These are phyloP conservation scores for Rhabdomys pumilio DNA, from an alignment of 2,797 vertebrate species.

Conservation along the genomic window DNA sequence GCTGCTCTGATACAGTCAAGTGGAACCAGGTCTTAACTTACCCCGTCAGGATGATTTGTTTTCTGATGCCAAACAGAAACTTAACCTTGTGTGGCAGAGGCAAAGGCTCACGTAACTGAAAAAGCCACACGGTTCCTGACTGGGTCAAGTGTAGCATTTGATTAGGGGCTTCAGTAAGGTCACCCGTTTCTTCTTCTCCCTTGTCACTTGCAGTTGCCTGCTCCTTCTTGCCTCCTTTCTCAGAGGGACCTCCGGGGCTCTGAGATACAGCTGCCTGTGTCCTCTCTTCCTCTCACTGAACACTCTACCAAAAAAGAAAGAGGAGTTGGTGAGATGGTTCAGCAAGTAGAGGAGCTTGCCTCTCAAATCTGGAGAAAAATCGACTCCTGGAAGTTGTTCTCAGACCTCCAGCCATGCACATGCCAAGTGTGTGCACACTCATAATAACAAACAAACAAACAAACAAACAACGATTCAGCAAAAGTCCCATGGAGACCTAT, in stretches of 20 bases:
- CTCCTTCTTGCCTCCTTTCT: background rate
- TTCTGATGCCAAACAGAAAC: background rate
- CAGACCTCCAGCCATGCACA: background rate
- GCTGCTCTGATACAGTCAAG: background rate
- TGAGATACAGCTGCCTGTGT: background rate
- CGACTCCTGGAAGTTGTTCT: background rate
- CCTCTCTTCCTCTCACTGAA: background rate
- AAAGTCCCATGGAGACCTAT: background rate
- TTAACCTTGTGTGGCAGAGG: background rate
- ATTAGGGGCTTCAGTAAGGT: background rate
- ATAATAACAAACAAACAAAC: background rate
- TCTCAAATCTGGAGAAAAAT: background rate
- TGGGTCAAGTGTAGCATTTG: background rate
- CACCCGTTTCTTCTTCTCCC: background rate
- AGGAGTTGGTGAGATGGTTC: background rate
- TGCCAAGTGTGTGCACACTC: too few species aligned
- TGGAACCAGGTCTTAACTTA: slow-evolving; percentile 28
- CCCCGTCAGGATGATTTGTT: background rate
- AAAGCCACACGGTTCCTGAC: background rate
- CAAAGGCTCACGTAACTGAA: background rate
- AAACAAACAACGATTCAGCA: background rate
- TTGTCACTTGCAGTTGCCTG: background rate
- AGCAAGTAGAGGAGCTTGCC: background rate
- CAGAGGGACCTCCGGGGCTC: background rate
- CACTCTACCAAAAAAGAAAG: background rate